Percentiles rank a stretch among this genome's conserved stretches.
These are phyloP conservation scores for Labia minor DNA, from an alignment of 2,888 invertebrate species.

Conservation along the genomic window DNA sequence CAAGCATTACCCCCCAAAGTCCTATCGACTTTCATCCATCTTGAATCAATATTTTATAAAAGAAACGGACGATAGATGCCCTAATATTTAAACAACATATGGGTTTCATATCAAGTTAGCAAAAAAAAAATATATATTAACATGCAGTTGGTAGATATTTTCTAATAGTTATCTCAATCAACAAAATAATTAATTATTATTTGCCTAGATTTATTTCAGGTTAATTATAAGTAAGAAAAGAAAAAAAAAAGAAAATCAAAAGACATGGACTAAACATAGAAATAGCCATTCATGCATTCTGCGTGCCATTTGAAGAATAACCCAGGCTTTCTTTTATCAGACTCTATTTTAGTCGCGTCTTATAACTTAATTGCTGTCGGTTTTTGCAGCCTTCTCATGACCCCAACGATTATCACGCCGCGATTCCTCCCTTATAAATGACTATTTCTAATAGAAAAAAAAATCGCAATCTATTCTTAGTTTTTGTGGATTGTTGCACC, in stretches of 20 bases:
- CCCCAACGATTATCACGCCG: neutral
- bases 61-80: neutral
- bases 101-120: neutral
- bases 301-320: slow-evolving; percentile 1
- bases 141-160: neutral
- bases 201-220: neutral
- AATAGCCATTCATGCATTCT: slow-evolving; percentile 6
- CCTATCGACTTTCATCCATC: slow-evolving; percentile 9
- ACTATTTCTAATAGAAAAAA: neutral
- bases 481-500: neutral
- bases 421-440: neutral
- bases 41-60: slow-evolving; percentile 7
- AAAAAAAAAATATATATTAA: neutral
- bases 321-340: neutral
- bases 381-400: neutral
- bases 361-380: slow-evolving; percentile 8
- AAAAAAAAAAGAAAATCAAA: no score
- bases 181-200: neutral
- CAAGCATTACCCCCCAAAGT: neutral
- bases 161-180: neutral
- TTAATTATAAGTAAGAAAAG: neutral
- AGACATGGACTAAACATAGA: neutral
- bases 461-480: neutral
- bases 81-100: slow-evolving; percentile 8
- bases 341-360: neutral